Base-by-base conservation (phyloP, 2,797 vertebrate genomes). In the Pelochelys cantorii region DNA sequence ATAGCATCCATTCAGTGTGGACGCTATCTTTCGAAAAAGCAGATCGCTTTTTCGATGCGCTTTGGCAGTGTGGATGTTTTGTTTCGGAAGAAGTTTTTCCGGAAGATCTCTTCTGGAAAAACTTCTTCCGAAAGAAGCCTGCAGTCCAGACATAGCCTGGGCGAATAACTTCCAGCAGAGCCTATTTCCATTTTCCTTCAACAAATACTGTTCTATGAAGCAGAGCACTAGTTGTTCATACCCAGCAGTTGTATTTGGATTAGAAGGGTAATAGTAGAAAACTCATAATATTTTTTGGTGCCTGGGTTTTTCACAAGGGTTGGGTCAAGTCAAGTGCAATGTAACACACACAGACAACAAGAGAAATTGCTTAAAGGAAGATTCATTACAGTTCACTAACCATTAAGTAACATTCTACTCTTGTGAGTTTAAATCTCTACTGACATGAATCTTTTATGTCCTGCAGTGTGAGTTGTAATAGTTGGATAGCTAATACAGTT, bases 401-500 rank as follows among this genome's bases (percentile, higher is more conserved):
- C 90, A 94, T 95, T 93, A 95, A 92, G 75, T 95, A 93, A 95
- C 4, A 5, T 95, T 96, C 91, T 90, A 83, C 90, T 93, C 94
- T 89, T 5, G 17, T 87, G 86, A 94, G 42, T 78, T 94, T 94
- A 95, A 91, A 94, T 96, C 91, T 97, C 91, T 91, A 71, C 90
- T 96, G 92, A 90, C 83, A 85, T 92, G 79, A 95, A 95, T 96
- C 85, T 95, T 96, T 96, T 93, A 94, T 96, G 68, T 95, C 81
- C 78, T 90, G 85, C 90, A 96, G 90, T 94, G 89, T 57, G 83
- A 90, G 80, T n/a, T 95, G 89, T 96, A 96, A 91, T 89, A 92
- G 86, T 92, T 92, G 82, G 88, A 86, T 90, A 97, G 87, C 88
- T 90, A 93, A 88, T 82, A 92, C 18, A 85, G 29, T 90, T 88